Evolutionary conservation across 2,888 invertebrate genomes (phyloP), one percentile per base, ranked within the genome.

Genomic region (Microplitis manilae): DNA sequence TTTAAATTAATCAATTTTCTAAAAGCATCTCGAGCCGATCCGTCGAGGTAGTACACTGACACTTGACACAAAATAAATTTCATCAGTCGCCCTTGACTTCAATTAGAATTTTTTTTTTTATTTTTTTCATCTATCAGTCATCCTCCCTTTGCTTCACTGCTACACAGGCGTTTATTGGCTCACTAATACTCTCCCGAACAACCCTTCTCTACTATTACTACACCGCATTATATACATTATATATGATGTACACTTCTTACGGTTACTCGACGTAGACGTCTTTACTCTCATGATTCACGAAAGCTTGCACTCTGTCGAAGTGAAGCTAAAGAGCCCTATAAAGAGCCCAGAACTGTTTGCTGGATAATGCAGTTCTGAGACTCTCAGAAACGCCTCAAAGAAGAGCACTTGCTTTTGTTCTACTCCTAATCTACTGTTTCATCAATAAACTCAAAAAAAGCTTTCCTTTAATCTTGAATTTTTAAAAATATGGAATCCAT

Each of bases 361-460:
- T 74, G 80, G 80, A 81, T 84, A 82, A 83, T 84, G 81, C 79
- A 83, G 82, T 81, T 79, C 76, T 76, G 79, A 79, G 80, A 81
- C 80, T 76, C 79, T 64, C 41, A 17, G 62, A 69, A 62, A 70
- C 15, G 40, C 62, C 30, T 40, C 9, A 15, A 50, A 15, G 39
- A 64, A 62, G 41, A 70, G 64, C 64, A 62, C 75, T 69, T 38
- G 40, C 68, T 61, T 70, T 38, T 40, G 71, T 39, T 69, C 67
- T 62, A 30, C 61, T 60, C 40, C 39, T 20, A 60, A 65, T 6
- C 40, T 62, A 17, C 6, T 15, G 13, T 17, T 60, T 61, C 72
- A 40, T 41, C 76, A 20, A 62, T 68, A 40, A 67, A 65, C 20
- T 62, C 20, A 8, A 17, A 62, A 30, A 62, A 62, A 62, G 62